Percentiles rank a stretch among this genome's conserved stretches.
Evolutionary conservation across 2,888 invertebrate species (phyloP).

Genomic region (Ormyrus rosae): DNA sequence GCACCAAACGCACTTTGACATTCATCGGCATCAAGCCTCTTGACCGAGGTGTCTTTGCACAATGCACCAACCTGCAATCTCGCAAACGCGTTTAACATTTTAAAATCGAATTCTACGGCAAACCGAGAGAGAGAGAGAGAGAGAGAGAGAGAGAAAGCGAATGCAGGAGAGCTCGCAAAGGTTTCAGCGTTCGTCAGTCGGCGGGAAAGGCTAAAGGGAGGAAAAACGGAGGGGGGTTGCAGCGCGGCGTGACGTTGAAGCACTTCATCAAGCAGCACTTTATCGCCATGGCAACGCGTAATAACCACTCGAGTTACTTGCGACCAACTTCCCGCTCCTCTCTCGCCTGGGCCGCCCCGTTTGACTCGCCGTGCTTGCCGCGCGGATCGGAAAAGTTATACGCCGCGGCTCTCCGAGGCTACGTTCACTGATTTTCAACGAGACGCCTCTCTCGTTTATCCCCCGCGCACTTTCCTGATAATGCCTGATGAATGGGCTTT

Average conservation of each 20-base stretch:
- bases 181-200: too few species aligned
- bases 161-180: neutral
- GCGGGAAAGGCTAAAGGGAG: slow-evolving; percentile 36
- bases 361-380: slow-evolving; percentile 13
- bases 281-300: slow-evolving; percentile 74
- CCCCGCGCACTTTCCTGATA: slow-evolving; percentile 34
- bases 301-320: slow-evolving; percentile 69
- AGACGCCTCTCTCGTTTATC: slow-evolving; percentile 25
- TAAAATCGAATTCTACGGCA: slow-evolving; percentile 1
- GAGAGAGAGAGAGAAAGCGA: slow-evolving; percentile 34
- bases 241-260: slow-evolving; percentile 62
- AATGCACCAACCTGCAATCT: neutral
- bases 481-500: slow-evolving; percentile 38
- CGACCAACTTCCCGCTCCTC: slow-evolving; percentile 36
- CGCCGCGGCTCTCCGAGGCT: neutral
- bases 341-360: neutral
- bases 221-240: slow-evolving; percentile 33
- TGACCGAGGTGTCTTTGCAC: too few species aligned
- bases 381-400: slow-evolving; percentile 52
- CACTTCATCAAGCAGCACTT: slow-evolving; percentile 75
- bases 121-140: neutral
- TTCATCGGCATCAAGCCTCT: too few species aligned
- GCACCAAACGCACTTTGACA: too few species aligned
- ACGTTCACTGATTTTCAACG: slow-evolving; percentile 49
- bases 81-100: slow-evolving; percentile 2